phyloP scores from a whole-genome alignment of 1,140 invertebrate genomes.

The Delia radicum region DNA sequence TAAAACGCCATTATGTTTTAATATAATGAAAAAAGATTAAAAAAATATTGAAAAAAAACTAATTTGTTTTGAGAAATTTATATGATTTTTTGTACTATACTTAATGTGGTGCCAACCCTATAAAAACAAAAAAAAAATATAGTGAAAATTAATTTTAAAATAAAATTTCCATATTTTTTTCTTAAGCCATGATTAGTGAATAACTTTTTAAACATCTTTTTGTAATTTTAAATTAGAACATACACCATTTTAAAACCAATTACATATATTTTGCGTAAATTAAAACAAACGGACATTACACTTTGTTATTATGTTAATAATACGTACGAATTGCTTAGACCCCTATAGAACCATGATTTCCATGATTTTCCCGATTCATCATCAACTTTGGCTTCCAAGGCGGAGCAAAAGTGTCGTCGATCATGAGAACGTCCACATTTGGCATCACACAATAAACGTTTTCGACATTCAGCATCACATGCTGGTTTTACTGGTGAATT shows the following conservation, averaged over 20 bases:
- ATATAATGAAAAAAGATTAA: not conserved
- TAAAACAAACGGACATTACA: not conserved
- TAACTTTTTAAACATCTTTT: slow-evolving; percentile 6
- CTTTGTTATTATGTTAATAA: slow-evolving; percentile 23
- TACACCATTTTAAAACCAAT: not conserved
- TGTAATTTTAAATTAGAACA: slow-evolving; percentile 9
- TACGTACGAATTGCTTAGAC: slow-evolving; percentile 82
- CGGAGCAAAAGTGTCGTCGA: slow-evolving; percentile 77
- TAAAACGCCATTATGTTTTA: not conserved
- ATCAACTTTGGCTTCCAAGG: slow-evolving; percentile 77
- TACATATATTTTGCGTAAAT: no score
- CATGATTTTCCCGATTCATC: slow-evolving; percentile 69
- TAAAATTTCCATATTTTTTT: no score
- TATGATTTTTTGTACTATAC: not conserved
- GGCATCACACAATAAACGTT: slow-evolving; percentile 80
- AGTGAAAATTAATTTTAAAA: not conserved
- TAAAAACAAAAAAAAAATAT: not conserved
- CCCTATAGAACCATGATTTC: slow-evolving; percentile 83
- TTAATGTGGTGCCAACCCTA: not conserved
- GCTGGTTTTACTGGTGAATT: slow-evolving; percentile 75
- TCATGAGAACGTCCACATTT: slow-evolving; percentile 84
- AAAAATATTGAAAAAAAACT: not conserved
- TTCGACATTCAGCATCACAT: slow-evolving; percentile 82
- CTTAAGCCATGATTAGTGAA: not conserved
- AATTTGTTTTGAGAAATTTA: not conserved